Percentiles rank a stretch among this genome's conserved stretches.
Conservation (phyloP, 2,797 vertebrate species). For the Chelidonichthys spinosus region DNA sequence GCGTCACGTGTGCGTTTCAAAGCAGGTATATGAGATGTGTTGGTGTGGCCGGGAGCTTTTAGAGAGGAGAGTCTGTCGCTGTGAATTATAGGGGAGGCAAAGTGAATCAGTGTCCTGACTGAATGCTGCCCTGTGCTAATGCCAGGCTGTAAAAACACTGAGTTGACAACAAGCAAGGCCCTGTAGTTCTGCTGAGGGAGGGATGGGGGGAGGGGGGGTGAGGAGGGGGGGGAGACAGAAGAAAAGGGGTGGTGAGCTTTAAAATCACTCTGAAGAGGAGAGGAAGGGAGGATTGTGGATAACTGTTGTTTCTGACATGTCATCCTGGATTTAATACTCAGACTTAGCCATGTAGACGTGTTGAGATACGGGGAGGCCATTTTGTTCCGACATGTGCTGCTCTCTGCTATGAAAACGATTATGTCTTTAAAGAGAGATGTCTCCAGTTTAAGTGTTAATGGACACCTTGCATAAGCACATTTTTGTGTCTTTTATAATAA, state of each 20-base stretch:
- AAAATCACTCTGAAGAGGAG: constrained; percentile 29
- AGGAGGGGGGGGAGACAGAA: neutral
- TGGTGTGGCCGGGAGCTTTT: constrained; percentile 35
- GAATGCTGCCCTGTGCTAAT: constrained; percentile 79
- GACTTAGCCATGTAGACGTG: constrained; percentile 45
- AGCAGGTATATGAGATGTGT: constrained; percentile 39
- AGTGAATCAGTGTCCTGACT: constrained; percentile 67
- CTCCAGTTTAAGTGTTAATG: constrained; percentile 4
- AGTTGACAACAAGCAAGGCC: constrained; percentile 80
- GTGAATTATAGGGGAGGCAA: constrained; percentile 68
- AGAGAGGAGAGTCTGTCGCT: constrained; percentile 42
- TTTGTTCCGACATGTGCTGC: constrained; percentile 47
- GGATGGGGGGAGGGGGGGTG: constrained; percentile 16
- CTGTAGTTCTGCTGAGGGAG: constrained; percentile 76
- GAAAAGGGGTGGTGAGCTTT: constrained; percentile 16
- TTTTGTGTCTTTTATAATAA: no score
- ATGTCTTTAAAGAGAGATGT: constrained; percentile 19
- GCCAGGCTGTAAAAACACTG: constrained; percentile 83
- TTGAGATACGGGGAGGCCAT: constrained; percentile 39
- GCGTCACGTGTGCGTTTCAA: constrained; percentile 33
- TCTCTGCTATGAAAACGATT: constrained; percentile 32
- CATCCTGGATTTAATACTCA: constrained; percentile 45
- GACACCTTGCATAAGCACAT: no score
- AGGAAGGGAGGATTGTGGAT: constrained; percentile 46
- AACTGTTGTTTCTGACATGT: constrained; percentile 44